Conservation (phyloP, 2,888 invertebrate genomes). For the Chymomyza fuscimana region DNA sequence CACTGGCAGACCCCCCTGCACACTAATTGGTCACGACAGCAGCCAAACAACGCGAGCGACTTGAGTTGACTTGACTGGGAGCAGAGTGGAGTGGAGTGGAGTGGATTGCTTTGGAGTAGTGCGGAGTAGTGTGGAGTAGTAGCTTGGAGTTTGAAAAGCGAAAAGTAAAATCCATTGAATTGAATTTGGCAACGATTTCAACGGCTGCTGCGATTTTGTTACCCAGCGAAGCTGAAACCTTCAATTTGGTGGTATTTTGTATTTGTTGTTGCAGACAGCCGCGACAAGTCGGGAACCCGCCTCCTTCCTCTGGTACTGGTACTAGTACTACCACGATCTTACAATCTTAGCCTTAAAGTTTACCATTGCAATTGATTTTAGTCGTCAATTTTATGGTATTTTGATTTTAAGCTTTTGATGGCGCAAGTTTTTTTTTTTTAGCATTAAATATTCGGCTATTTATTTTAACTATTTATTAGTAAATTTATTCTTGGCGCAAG, state of each 20-base stretch:
- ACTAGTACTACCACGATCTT: slow-evolving; percentile 19
- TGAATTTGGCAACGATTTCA: slow-evolving; percentile 63
- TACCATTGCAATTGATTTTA: slow-evolving; percentile 72
- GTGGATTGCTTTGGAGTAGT: not conserved
- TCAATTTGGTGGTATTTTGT: slow-evolving; percentile 62
- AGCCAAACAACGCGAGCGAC: slow-evolving; percentile 18
- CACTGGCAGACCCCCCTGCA: slow-evolving; percentile 37
- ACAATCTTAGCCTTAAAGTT: slow-evolving; percentile 61
- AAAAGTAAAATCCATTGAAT: slow-evolving; percentile 71
- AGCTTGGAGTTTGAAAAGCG: slow-evolving; percentile 62
- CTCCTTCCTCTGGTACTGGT: slow-evolving; percentile 1
- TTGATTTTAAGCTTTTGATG: slow-evolving; percentile 62
- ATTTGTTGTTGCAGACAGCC: slow-evolving; percentile 30
- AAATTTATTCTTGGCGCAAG: slow-evolving; percentile 48
- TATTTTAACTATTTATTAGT: slow-evolving; percentile 13
- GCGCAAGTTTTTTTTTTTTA: slow-evolving; percentile 42
- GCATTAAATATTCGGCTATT: slow-evolving; percentile 53
- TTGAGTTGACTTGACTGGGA: not conserved
- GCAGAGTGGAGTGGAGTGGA: not conserved
- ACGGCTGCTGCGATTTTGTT: slow-evolving; percentile 41
- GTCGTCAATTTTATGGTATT: slow-evolving; percentile 72
- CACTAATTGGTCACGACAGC: slow-evolving; percentile 72
- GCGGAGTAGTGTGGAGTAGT: not conserved
- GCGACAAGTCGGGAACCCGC: slow-evolving; percentile 34
- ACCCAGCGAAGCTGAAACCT: slow-evolving; percentile 56